A percentile compares a stretch with the other conserved stretches of the same genome.
Evolutionary conservation across 2,797 vertebrate genomes (phyloP).

Genomic region (Cyclopterus lumpus): DNA sequence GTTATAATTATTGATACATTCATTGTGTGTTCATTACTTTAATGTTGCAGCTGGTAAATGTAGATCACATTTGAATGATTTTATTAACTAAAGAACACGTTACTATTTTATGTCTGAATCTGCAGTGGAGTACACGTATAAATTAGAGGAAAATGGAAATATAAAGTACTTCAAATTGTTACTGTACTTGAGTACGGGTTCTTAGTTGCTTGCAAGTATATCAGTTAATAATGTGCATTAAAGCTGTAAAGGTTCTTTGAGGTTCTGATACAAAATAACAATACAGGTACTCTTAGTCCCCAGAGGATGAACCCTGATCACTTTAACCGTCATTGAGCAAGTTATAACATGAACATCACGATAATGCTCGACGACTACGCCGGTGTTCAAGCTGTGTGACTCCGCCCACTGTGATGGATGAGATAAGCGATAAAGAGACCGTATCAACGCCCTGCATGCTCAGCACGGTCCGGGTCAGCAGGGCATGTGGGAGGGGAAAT

Average conservation of each 20-base stretch:
- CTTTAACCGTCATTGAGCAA: no score
- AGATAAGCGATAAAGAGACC: constrained; percentile 19
- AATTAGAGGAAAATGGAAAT: no score
- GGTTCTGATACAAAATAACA: no score
- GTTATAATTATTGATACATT: background rate
- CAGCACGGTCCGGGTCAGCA: background rate
- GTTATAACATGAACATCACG: no score
- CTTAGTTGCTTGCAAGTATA: background rate
- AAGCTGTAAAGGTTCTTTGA: background rate
- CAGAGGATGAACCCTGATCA: background rate
- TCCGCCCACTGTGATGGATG: background rate
- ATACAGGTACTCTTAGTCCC: background rate
- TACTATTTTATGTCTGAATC: no score
- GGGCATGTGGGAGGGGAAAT: background rate
- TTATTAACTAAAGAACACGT: background rate
- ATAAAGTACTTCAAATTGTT: no score
- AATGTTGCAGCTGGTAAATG: background rate
- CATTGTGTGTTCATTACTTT: background rate
- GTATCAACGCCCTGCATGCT: constrained; percentile 15
- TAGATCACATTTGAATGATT: background rate
- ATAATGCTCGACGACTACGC: background rate
- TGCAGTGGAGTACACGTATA: no score
- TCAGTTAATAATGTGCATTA: background rate
- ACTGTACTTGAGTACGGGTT: no score
- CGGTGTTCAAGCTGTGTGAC: background rate